These are phyloP conservation scores for Phaonia tiefii DNA, from an alignment of 2,888 invertebrate species.

Conservation along the genomic window DNA sequence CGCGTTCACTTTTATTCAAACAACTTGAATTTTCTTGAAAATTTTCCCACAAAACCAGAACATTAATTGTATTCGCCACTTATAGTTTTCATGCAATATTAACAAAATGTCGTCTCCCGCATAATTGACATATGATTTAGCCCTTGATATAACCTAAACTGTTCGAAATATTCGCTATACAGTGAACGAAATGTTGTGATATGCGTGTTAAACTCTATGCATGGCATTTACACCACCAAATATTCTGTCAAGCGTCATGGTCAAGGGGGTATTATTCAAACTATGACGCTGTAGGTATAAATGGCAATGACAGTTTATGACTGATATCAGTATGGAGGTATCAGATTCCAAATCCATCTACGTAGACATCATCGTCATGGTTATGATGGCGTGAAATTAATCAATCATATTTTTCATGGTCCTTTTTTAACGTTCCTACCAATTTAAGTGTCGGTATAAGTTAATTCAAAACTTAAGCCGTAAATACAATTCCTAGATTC, in stretches of 20 bases:
- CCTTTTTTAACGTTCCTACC: neutral
- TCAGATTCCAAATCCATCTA: constrained; percentile 6
- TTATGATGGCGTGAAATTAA: constrained; percentile 61
- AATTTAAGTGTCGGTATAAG: neutral
- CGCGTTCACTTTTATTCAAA: too few relatives aligned
- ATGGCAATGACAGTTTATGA: constrained; percentile 44
- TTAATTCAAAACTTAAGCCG: constrained; percentile 50
- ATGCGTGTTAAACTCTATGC: constrained; percentile 50
- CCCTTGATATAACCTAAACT: constrained; percentile 27
- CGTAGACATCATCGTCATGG: constrained; percentile 1
- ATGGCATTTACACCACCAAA: constrained; percentile 13
- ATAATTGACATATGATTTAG: constrained; percentile 62
- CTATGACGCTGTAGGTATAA: constrained; percentile 1
- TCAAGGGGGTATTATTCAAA: constrained; percentile 20
- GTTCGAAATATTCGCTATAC: neutral
- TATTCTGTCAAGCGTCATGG: constrained; percentile 20
- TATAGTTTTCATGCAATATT: constrained; percentile 54
- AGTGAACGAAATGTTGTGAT: constrained; percentile 34
- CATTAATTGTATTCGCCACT: constrained; percentile 23
- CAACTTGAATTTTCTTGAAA: too few relatives aligned
- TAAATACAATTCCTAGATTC: constrained; percentile 34
- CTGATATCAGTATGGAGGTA: constrained; percentile 34
- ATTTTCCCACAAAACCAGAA: constrained; percentile 13
- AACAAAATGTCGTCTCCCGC: constrained; percentile 65
- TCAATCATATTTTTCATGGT: constrained; percentile 56